A percentile compares a stretch with the other conserved stretches of the same genome.
Evolutionary conservation across 2,113 vertebrate species (phyloP).

Genomic region (Microtus montanus): DNA sequence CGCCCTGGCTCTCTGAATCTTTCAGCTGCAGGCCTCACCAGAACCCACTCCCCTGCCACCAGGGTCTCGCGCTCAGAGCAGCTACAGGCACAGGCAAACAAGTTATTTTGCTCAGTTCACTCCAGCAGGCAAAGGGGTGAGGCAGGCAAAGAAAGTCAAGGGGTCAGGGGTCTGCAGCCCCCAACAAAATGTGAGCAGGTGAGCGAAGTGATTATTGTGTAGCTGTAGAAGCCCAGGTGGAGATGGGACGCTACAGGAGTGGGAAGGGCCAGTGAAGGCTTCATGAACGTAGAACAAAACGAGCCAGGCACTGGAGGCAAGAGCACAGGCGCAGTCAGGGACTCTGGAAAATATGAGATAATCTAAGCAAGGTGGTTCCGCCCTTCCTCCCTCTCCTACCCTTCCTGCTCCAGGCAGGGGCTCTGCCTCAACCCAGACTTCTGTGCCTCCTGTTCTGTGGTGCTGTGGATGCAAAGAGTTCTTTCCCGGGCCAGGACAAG

Average conservation of each 20-base stretch:
- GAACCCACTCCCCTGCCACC: too few relatives aligned
- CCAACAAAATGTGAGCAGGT: background rate
- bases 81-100: too few relatives aligned
- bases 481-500: background rate
- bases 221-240: background rate
- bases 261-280: background rate
- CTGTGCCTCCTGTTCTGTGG: too few relatives aligned
- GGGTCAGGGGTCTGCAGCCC: too few relatives aligned
- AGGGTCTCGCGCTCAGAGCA: too few relatives aligned
- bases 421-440: background rate
- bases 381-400: background rate
- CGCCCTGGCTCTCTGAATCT: too few relatives aligned
- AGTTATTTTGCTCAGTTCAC: too few relatives aligned
- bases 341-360: background rate
- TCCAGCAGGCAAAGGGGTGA: too few relatives aligned
- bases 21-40: too few relatives aligned
- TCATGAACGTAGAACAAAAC: background rate
- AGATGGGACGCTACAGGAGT: background rate
- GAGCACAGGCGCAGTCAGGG: background rate
- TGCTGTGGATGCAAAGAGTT: background rate
- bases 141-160: too few relatives aligned
- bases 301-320: background rate
- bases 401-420: background rate
- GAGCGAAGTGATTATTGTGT: too few relatives aligned
- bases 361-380: background rate